A percentile compares a stretch with the other conserved stretches of the same genome.
Conservation (phyloP, 2,113 vertebrate genomes). For the Crotalus helleri region DNA sequence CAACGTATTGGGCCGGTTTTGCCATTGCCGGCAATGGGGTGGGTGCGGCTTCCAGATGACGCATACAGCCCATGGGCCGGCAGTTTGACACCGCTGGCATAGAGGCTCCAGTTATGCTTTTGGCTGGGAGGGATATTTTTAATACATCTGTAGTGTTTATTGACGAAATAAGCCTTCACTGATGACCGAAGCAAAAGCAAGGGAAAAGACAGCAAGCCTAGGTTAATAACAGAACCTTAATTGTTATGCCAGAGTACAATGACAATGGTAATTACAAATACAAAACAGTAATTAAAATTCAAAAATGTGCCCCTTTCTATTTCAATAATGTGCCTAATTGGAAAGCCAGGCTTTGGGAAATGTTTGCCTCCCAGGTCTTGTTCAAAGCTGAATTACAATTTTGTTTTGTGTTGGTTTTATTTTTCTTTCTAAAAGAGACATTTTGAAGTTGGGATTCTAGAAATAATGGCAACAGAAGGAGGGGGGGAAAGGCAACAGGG, state of each 20-base stretch:
- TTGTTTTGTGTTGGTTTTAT: neutral
- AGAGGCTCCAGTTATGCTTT: neutral
- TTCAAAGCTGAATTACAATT: neutral
- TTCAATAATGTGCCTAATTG: constrained; percentile 28
- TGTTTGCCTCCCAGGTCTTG: constrained; percentile 42
- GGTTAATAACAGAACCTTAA: neutral
- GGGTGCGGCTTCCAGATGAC: no score
- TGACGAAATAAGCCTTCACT: neutral
- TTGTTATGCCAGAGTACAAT: fast-evolving
- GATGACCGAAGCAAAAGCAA: neutral
- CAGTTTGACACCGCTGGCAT: neutral
- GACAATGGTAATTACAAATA: neutral
- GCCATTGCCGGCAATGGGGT: no score
- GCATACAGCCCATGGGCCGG: no score
- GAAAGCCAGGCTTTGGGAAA: neutral
- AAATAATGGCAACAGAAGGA: neutral
- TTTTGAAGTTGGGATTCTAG: constrained; percentile 6
- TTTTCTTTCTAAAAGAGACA: neutral
- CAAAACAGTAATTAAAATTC: constrained; percentile 23
- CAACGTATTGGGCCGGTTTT: no score
- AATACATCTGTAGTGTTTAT: neutral
- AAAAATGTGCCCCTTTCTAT: neutral
- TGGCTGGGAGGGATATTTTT: neutral
- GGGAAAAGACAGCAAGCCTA: neutral
- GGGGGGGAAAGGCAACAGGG: neutral